Conservation (phyloP, 2,888 invertebrate species). For the Chrysolina haemoptera region DNA sequence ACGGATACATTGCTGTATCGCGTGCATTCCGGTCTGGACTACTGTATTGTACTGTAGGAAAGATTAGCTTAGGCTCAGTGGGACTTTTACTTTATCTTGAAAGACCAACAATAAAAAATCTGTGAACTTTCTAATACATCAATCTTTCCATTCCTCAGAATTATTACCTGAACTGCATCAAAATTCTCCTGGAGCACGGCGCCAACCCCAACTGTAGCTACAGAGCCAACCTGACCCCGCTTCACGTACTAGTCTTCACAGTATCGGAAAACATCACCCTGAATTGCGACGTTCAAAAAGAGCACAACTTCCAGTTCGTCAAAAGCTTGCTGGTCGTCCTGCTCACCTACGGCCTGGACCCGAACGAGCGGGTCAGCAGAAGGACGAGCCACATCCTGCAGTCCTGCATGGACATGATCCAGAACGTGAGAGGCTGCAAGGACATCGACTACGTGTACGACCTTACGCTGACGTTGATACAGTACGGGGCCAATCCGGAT, state of each 20-base stretch:
- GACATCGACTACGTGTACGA: conserved; percentile 80
- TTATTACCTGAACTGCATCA: conserved; percentile 80
- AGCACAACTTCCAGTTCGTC: conserved; percentile 80
- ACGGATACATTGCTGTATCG: no score
- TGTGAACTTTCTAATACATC: background rate
- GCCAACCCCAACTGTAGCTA: conserved; percentile 83
- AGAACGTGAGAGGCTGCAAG: conserved; percentile 76
- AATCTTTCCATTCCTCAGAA: conserved; percentile 69
- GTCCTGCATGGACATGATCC: conserved; percentile 80
- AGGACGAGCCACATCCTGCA: conserved; percentile 81
- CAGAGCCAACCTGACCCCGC: conserved; percentile 78
- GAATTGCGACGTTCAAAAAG: conserved; percentile 78
- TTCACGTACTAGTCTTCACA: conserved; percentile 81
- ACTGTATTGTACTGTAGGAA: no score
- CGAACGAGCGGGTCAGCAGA: conserved; percentile 74
- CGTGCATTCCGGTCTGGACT: no score
- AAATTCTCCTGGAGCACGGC: conserved; percentile 79
- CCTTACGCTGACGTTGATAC: conserved; percentile 79
- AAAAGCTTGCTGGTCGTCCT: conserved; percentile 78
- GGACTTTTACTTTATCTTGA: no score
- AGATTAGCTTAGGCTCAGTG: no score
- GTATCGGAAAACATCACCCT: conserved; percentile 81
- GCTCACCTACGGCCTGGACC: conserved; percentile 79
- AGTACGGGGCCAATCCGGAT: conserved; percentile 83
- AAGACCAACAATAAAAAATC: no score